Evolutionary conservation across 2,888 invertebrate species (phyloP), one percentile per base, ranked within the genome.

Genomic region (Incurvaria masculella): DNA sequence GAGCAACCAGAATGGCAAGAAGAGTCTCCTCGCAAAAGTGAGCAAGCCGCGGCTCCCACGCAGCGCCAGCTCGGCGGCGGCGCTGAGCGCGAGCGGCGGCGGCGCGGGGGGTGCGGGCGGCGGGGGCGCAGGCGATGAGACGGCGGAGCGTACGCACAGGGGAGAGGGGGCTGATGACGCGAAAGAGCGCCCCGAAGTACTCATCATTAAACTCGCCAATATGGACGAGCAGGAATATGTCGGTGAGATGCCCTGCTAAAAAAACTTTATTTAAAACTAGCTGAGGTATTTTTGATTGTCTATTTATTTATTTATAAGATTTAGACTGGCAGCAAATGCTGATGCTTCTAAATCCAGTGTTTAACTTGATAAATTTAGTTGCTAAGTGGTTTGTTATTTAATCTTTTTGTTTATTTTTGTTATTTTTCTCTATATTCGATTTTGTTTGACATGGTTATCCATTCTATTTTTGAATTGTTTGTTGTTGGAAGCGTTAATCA

Each of bases 211-310:
- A 58, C 58, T 80, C 56, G 66, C 72, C 2, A 68, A 64, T 44
- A 61, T 63, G 3, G 72, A 73, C 47, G 76, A 76, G 47, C 66
- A 66, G 52, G 76, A 76, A 52, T 75, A 73, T 59, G 67, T 78
- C 27, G 78, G 78, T 76, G 45, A 68, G 75, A 62, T n/a, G n/a
- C n/a, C n/a, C n/a, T n/a, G n/a, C n/a, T n/a, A n/a, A n/a, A n/a
- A n/a, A n/a, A n/a, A n/a, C n/a, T n/a, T n/a, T n/a, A 11, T 33
- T 23, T 10, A 23, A 4, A 23, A 6, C 23, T 23, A 4, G 23
- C n/a, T 23, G 23, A 23, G 23, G 23, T 6, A 23, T 23, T 23
- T 23, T 23, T 23, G 4, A 6, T 23, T 23, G 23, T 23, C 23
- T n/a, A n/a, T n/a, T n/a, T n/a, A n/a, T n/a, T n/a, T n/a, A n/a